Base-by-base conservation (phyloP, 2,888 invertebrate species). In the Petrolisthes manimaculis region DNA sequence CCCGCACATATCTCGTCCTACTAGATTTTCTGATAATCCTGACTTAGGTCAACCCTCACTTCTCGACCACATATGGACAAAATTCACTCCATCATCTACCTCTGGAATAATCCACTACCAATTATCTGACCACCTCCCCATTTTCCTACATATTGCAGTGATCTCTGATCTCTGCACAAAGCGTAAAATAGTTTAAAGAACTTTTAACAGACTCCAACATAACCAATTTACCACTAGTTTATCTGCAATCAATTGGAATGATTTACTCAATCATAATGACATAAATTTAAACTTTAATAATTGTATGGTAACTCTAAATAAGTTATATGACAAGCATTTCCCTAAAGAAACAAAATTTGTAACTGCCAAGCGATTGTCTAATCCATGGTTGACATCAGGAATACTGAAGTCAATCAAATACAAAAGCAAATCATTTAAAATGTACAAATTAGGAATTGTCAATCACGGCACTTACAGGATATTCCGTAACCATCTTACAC, bases 401-500 rank as follows among this genome's bases (percentile, higher is more conserved):
- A 75, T 75, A 75, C 37, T 75, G 37, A 75, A 24, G 37, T 75
- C 75, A 3, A 75, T 75, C 51, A 75, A 37, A 37, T 37, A 75
- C 37, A 37, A 75, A 51, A 75, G 24, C 51, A 75, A 37, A 37
- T 75, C 4, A 37, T 37, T 51, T 51, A 75, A 75, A 51, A 75
- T 51, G 8, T 14, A 75, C 18, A 74, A 74, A 74, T 74, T 18
- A 5, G 74, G 74, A 24, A 18, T 74, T 74, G 74, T 74, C 24
- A 9, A 74, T 18, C 74, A 74, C n/a, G n/a, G n/a, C n/a, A 74
- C 18, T 37, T 37, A 37, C 37, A 37, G 2, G 37, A 1, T 37
- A 37, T 37, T 37, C 37, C 37, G 37, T 37, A 37, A 37, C 37
- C 37, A 37, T 37, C 2, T 37, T 37, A 37, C 37, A 37, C 37